These are phyloP conservation scores for Tragopan temminckii DNA, from an alignment of 2,797 vertebrate species.

Conservation along the genomic window DNA sequence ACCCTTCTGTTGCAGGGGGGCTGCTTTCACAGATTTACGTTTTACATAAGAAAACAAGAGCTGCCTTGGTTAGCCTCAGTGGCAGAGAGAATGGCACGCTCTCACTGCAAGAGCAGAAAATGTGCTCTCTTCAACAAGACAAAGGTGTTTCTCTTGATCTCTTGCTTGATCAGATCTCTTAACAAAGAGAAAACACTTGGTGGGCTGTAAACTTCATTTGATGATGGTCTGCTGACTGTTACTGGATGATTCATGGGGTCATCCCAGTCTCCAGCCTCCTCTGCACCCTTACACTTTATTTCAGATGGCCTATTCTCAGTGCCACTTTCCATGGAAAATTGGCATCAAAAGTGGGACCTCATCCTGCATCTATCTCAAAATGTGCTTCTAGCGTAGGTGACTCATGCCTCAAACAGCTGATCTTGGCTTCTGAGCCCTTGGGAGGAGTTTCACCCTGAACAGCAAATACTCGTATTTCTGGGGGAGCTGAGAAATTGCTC, in stretches of 20 bases:
- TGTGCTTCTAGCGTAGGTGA: background rate
- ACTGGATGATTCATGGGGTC: background rate
- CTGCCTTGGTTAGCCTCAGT: background rate
- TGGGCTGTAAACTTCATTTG: background rate
- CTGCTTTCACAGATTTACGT: background rate
- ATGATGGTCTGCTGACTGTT: background rate
- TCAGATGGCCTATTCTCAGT: background rate
- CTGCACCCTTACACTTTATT: background rate
- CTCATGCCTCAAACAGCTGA: constrained; percentile 26
- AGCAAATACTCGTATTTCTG: background rate
- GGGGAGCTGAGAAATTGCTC: background rate
- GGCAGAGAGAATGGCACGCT: background rate
- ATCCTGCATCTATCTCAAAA: background rate
- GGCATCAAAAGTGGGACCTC: background rate
- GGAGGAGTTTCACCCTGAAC: background rate
- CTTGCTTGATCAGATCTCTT: background rate
- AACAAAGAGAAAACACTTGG: background rate
- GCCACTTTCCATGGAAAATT: background rate
- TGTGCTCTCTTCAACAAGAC: background rate
- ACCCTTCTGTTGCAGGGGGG: background rate
- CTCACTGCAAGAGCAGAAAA: background rate
- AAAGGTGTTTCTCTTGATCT: background rate
- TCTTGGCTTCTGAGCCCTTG: background rate
- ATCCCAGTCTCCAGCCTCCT: background rate
- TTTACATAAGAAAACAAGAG: background rate